Base-by-base conservation (phyloP, 2,888 invertebrate genomes). In the Barypeithes pellucidus region DNA sequence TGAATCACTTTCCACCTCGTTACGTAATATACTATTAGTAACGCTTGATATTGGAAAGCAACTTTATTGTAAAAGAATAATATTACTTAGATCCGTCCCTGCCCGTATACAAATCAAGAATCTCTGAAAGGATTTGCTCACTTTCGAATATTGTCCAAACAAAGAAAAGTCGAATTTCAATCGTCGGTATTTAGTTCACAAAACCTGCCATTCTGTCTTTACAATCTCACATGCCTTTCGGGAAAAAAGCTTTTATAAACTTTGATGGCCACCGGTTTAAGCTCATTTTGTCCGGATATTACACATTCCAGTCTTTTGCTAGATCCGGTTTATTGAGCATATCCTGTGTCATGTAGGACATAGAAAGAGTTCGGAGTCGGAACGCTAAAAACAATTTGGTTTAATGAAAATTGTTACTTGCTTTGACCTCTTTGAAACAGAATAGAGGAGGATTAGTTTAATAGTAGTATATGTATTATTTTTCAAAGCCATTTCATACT, bases 381-480 rank as follows among this genome's bases (percentile, higher is more conserved):
- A 33, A 50, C 54, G 57, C 47, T 65, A 52, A 68, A 68, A 68
- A 72, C 72, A 72, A 73, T 73, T 73, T 68, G 63, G 68, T 68
- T 68, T 73, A 73, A 73, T 68, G 68, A 73, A 73, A 68, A 63
- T 50, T 61, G 60, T 62, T 29, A 52, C 29, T 52, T 20, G 52
- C 14, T 24, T n/a, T 52, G 14, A 14, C 29, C 29, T 52, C 29
- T 52, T 52, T 29, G 11, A 14, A 52, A 29, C 9, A 14, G 22
- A 29, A 52, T 52, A 52, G 20, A 52, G 79, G 78, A 33, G 59
- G n/a, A 81, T 77, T 81, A 81, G 77, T 81, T 75, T 67, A 82
- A 82, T 82, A 82, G 82, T 29, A 29, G 7, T 29, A 29, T 24
- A 24, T 24, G 5, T 24, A 24, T 24, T 24, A 24, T 24, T 24